phyloP scores from a whole-genome alignment of 1,140 invertebrate species.

The Sogatella furcifera region DNA sequence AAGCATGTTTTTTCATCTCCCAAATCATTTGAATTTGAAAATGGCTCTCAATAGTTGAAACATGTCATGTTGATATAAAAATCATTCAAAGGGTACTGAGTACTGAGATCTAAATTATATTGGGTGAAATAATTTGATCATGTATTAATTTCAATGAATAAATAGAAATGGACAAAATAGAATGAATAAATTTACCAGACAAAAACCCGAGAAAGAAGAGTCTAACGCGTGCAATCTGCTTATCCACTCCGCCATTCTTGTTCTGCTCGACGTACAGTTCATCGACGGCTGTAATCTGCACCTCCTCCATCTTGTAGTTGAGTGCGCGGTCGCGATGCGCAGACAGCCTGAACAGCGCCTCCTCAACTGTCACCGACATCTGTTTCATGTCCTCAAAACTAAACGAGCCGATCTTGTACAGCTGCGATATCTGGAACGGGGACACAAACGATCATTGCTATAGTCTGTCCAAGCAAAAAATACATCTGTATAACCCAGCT shows the following conservation, averaged over 20 bases:
- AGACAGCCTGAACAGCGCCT: constrained; percentile 71
- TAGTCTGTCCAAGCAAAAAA: too few species aligned
- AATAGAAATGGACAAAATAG: not conserved
- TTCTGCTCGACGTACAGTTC: constrained; percentile 92
- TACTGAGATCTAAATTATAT: too few species aligned
- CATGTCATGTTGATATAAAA: too few species aligned
- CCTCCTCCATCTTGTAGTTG: constrained; percentile 95
- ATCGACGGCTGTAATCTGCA: constrained; percentile 92
- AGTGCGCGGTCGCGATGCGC: constrained; percentile 81
- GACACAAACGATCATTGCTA: too few species aligned
- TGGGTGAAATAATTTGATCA: too few species aligned
- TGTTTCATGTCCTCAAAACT: constrained; percentile 82
- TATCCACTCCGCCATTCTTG: constrained; percentile 68
- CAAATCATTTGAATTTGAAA: too few species aligned
- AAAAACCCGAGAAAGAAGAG: constrained; percentile 93
- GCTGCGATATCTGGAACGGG: constrained; percentile 74
- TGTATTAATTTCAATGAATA: too few species aligned
- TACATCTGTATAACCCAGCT: too few species aligned
- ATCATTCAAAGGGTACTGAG: too few species aligned
- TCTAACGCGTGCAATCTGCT: constrained; percentile 89
- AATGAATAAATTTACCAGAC: constrained; percentile 42
- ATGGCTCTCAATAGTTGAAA: too few species aligned
- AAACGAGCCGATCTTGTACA: constrained; percentile 91
- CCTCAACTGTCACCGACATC: constrained; percentile 82
- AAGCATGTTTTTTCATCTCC: too few species aligned